Percentiles rank a stretch among this genome's conserved stretches.
These are phyloP conservation scores for Dryoscopus gambensis DNA, from an alignment of 2,113 vertebrate genomes.

Conservation along the genomic window DNA sequence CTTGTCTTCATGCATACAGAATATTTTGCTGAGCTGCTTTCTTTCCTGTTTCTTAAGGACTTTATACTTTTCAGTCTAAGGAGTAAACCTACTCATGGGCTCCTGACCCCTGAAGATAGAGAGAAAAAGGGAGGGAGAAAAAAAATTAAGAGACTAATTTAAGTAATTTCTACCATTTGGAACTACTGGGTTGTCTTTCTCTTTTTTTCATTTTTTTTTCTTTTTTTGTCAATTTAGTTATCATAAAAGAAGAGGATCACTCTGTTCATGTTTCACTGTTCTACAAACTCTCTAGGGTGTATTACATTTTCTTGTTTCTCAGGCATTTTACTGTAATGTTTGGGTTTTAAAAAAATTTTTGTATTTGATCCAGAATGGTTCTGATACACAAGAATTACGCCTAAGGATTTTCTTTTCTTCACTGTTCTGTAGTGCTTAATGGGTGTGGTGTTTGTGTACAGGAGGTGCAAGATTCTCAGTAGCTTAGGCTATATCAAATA, in stretches of 20 bases:
- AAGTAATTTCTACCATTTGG: background rate
- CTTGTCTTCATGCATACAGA: background rate
- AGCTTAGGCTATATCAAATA: background rate
- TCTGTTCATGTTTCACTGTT: background rate
- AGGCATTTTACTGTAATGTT: background rate
- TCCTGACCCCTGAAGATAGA: background rate
- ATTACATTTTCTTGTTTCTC: background rate
- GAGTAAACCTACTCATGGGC: background rate
- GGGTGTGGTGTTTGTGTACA: background rate
- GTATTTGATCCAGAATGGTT: background rate
- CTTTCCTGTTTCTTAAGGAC: background rate
- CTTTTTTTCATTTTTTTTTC: no score
- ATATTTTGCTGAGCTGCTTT: background rate
- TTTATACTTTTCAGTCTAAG: background rate
- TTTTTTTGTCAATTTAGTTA: background rate
- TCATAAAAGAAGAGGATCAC: background rate
- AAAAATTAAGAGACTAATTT: background rate
- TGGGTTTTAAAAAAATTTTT: background rate
- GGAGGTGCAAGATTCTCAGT: background rate
- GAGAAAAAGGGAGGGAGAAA: fast-evolving
- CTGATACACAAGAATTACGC: background rate
- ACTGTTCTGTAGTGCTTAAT: background rate
- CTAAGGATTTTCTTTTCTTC: background rate
- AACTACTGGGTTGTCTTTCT: background rate
- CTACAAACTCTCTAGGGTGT: background rate